Conservation (phyloP, 2,888 invertebrate genomes). For the Cephonodes hylas region DNA sequence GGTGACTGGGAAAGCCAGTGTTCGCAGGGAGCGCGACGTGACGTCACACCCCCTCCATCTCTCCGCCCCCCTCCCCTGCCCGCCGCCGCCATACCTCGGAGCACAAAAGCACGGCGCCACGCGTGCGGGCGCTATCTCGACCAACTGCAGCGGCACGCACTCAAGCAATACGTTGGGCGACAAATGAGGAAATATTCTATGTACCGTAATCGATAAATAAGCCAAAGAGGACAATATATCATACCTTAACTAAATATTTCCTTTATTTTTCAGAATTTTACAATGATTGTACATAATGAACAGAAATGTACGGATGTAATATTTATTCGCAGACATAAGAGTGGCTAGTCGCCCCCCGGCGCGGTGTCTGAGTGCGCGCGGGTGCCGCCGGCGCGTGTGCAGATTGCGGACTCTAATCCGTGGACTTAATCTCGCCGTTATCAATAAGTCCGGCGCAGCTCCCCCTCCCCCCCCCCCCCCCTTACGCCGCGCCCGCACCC, state of each 20-base stretch:
- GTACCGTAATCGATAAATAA: too few relatives aligned
- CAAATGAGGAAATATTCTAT: background rate
- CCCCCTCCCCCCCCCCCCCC: background rate
- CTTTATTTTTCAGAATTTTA: too few relatives aligned
- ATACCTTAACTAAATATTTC: too few relatives aligned
- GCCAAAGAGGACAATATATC: too few relatives aligned
- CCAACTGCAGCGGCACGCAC: background rate
- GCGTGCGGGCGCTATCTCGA: background rate
- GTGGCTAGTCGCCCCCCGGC: background rate
- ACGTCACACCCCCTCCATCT: background rate
- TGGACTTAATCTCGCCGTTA: slow-evolving; percentile 20
- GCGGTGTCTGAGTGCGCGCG: background rate
- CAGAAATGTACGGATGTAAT: too few relatives aligned
- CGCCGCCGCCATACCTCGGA: too few relatives aligned
- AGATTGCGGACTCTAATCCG: slow-evolving; percentile 18
- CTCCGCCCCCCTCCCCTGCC: background rate
- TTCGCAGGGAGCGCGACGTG: background rate
- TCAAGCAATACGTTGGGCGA: background rate
- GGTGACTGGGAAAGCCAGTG: background rate
- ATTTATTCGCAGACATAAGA: too few relatives aligned
- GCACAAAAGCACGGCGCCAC: background rate
- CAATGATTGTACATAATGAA: too few relatives aligned
- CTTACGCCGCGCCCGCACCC: background rate
- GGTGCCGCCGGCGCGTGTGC: slow-evolving; percentile 1
- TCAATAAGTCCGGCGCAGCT: slow-evolving; percentile 23